Evolutionary conservation across 2,113 vertebrate species (phyloP), one percentile per base, ranked within the genome.

Genomic region (Ophthalmolycus amberensis): DNA sequence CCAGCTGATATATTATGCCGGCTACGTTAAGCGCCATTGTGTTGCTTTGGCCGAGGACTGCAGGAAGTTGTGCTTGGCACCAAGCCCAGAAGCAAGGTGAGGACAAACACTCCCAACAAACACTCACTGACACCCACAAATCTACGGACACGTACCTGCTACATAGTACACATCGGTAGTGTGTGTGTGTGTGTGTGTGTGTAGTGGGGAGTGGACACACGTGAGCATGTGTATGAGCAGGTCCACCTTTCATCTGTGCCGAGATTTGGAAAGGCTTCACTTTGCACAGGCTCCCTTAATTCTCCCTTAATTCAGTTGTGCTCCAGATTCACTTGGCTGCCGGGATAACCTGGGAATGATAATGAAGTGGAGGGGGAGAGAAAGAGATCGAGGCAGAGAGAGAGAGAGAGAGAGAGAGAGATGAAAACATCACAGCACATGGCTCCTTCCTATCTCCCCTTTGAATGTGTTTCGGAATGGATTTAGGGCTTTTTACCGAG

Each of bases 231-330:
- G 77, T 69, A 64, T 22, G 79, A 71, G 85, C 75, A 37, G 54
- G 58, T 48, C 92, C 94, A 27, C 94, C 95, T 97, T 97, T 97
- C 95, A 96, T 97, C 95, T 95, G 92, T 76, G 90, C 93, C 83
- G 95, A 96, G 96, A 96, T 96, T 96, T 95, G 93, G 94, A 96
- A 94, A 96, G 94, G 94, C 95, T 97, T 97, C 95, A 95, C 93
- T 96, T 94, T 95, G 94, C 93, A 94, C 94, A 94, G 94, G 92
- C 94, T 95, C 93, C 56, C 95, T 95, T 97, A 97, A 97, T 96
- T 97, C 96, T 96, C 94, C 94, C 96, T 88, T 97, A 96, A 97
- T 97, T 97, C 97, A 96, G 96, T 96, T 96, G 95, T 95, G 95
- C 96, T 95, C 96, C 95, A 85, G 94, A 97, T 96, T 96, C 95